phyloP scores from a whole-genome alignment of 2,113 vertebrate genomes.

The Calidris pygmaea region DNA sequence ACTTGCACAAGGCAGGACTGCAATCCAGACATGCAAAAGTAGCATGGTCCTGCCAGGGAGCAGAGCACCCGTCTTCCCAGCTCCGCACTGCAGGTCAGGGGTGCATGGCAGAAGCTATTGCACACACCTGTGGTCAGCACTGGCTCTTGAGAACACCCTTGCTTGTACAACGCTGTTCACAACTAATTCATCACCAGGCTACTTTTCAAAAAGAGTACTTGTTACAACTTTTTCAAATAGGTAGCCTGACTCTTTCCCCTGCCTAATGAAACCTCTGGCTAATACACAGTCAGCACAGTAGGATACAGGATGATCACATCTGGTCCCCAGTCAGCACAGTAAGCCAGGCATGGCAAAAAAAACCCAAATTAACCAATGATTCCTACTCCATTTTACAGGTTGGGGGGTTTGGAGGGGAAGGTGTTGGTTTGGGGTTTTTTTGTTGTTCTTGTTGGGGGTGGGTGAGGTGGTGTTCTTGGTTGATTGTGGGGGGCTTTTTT shows the following conservation, averaged over 20 bases:
- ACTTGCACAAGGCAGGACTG: fast-evolving
- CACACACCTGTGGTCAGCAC: neutral
- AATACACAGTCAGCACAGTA: neutral
- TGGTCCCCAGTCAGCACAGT: neutral
- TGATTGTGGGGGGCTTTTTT: neutral
- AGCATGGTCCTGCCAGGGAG: neutral
- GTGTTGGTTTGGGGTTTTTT: no score
- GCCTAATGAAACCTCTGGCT: neutral
- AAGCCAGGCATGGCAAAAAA: neutral
- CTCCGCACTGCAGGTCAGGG: neutral
- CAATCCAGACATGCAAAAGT: fast-evolving
- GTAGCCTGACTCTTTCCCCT: neutral
- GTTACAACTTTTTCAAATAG: neutral
- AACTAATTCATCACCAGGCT: fast-evolving
- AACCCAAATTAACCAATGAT: neutral
- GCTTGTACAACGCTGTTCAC: fast-evolving
- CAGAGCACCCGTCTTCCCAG: fast-evolving
- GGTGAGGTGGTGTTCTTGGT: fast-evolving
- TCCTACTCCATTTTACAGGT: neutral
- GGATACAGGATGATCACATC: neutral
- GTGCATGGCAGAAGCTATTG: neutral
- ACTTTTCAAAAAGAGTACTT: neutral
- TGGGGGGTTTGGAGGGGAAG: no score
- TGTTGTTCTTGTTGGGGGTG: neutral
- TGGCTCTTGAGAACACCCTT: fast-evolving